phyloP scores from a whole-genome alignment of 2,888 invertebrate species.

The Ichneumoninae sp. region DNA sequence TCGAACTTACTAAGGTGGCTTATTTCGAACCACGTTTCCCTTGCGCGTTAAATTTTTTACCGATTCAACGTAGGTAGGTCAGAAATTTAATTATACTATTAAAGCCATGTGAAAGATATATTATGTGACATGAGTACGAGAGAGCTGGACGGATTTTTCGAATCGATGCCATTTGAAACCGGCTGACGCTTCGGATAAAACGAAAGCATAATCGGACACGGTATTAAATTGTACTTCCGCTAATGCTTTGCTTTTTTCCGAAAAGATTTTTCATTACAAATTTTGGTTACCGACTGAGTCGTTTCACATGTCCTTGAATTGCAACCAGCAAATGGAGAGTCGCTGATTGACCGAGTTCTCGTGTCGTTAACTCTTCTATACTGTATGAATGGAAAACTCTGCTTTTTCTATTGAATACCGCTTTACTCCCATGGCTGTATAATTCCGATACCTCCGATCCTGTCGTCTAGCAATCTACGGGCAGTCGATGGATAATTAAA shows the following conservation, averaged over 20 bases:
- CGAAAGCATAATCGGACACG: too few species aligned
- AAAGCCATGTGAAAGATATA: too few species aligned
- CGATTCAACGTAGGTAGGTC: background rate
- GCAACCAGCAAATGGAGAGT: conserved; percentile 23
- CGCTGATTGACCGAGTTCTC: conserved; percentile 35
- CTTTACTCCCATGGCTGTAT: background rate
- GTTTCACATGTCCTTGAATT: background rate
- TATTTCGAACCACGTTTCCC: background rate
- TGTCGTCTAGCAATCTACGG: background rate
- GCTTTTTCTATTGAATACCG: background rate
- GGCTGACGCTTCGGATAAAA: too few species aligned
- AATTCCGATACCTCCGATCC: conserved; percentile 12
- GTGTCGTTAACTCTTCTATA: conserved; percentile 11
- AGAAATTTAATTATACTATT: too few species aligned
- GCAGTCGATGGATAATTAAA: background rate
- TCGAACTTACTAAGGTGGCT: conserved; percentile 23
- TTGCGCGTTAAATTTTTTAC: background rate
- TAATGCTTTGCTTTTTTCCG: too few species aligned
- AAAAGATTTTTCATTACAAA: too few species aligned
- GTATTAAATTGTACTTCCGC: too few species aligned
- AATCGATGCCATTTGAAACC: too few species aligned
- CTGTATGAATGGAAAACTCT: conserved; percentile 43
- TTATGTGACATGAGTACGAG: too few species aligned
- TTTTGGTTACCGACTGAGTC: too few species aligned
- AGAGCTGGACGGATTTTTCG: too few species aligned